Percentiles rank a stretch among this genome's conserved stretches.
These are phyloP conservation scores for Axis porcinus DNA, from an alignment of 2,113 vertebrate genomes.

Conservation along the genomic window DNA sequence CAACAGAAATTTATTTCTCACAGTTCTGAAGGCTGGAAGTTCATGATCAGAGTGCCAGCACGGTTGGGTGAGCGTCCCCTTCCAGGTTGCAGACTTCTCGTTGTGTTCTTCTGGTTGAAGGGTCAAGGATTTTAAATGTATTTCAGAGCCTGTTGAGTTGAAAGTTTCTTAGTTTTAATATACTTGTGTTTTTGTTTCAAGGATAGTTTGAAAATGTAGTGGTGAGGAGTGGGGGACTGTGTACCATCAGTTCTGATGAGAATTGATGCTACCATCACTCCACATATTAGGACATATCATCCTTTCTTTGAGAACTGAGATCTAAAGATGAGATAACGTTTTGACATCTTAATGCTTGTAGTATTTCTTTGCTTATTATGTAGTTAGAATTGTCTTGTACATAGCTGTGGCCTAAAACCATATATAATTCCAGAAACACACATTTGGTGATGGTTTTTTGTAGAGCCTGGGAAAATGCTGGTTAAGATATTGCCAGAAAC, in stretches of 20 bases:
- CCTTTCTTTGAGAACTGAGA: background rate
- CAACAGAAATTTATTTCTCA: background rate
- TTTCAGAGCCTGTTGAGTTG: background rate
- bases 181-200: conserved; percentile 21
- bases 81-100: background rate
- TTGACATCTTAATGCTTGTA: background rate
- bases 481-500: background rate
- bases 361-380: background rate
- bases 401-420: background rate
- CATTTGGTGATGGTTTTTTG: conserved; percentile 18
- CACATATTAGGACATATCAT: background rate
- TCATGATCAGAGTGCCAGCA: background rate
- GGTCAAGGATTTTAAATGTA: background rate
- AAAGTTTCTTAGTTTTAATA: conserved; percentile 37
- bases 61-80: background rate
- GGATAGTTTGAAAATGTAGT: background rate
- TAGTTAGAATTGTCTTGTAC: background rate
- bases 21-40: background rate
- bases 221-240: background rate
- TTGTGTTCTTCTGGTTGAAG: background rate
- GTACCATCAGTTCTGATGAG: background rate
- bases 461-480: background rate
- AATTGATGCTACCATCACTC: background rate
- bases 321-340: background rate
- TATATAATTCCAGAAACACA: background rate